Percentiles rank a stretch among this genome's conserved stretches.
phyloP scores from a whole-genome alignment of 1,140 invertebrate species.

The Orchesella cincta region DNA sequence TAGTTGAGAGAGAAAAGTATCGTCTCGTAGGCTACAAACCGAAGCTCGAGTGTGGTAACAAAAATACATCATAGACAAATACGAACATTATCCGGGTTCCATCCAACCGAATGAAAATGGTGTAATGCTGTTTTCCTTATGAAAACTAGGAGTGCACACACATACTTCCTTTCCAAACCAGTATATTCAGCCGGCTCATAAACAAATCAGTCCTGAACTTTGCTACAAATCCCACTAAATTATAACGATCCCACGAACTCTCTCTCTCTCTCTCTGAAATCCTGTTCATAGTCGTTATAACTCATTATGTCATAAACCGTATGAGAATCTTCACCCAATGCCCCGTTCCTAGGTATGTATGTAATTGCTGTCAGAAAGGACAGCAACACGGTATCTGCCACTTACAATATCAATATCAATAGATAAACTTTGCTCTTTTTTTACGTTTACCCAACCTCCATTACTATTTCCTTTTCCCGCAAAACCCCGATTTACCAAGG shows the following conservation, averaged over 20 bases:
- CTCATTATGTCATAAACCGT: slow-evolving; percentile 11
- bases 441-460: background rate
- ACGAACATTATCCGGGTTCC: too few species aligned
- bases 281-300: background rate
- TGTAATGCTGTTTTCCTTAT: background rate
- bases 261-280: background rate
- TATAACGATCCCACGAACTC: slow-evolving; percentile 9
- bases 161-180: background rate
- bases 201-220: slow-evolving; percentile 18
- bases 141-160: background rate
- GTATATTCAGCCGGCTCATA: background rate
- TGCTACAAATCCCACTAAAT: slow-evolving; percentile 9
- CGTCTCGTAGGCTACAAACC: too few species aligned
- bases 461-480: background rate
- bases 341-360: background rate
- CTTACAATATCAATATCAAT: background rate
- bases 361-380: background rate
- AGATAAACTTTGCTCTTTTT: background rate
- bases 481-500: background rate
- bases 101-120: background rate
- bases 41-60: too few species aligned
- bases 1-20: too few species aligned
- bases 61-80: too few species aligned
- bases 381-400: background rate
- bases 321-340: background rate